A percentile compares a stretch with the other conserved stretches of the same genome.
phyloP scores from a whole-genome alignment of 2,113 vertebrate genomes.

The Tauraco erythrolophus region DNA sequence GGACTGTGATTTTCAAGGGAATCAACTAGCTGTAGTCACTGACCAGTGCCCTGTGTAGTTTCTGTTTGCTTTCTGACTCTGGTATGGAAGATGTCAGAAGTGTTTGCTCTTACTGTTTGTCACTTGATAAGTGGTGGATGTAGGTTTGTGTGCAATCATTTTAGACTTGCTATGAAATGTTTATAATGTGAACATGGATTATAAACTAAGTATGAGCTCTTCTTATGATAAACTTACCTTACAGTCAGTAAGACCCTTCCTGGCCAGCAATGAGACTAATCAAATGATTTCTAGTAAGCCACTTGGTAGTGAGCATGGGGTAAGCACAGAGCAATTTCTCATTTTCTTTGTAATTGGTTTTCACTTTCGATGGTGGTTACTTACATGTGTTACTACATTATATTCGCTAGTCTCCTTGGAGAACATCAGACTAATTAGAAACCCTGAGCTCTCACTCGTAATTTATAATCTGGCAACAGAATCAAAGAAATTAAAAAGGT shows the following conservation, averaged over 20 bases:
- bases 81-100: neutral
- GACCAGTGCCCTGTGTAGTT: neutral
- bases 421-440: constrained; percentile 55
- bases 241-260: neutral
- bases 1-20: neutral
- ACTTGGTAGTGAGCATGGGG: neutral
- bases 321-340: neutral
- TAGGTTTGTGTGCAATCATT: neutral
- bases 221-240: neutral
- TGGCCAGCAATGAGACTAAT: neutral
- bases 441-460: constrained; percentile 16
- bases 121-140: accelerated
- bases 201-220: neutral
- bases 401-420: neutral
- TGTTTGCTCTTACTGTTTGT: neutral
- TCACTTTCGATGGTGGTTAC: neutral
- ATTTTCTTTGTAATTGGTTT: constrained; percentile 32
- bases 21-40: neutral
- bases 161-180: neutral
- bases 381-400: constrained; percentile 4
- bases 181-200: neutral
- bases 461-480: constrained; percentile 53
- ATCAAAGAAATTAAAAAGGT: neutral
- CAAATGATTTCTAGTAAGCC: neutral
- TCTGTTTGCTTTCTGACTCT: neutral